Base-by-base conservation (phyloP, 2,888 invertebrate species). In the Chirona hameri region DNA sequence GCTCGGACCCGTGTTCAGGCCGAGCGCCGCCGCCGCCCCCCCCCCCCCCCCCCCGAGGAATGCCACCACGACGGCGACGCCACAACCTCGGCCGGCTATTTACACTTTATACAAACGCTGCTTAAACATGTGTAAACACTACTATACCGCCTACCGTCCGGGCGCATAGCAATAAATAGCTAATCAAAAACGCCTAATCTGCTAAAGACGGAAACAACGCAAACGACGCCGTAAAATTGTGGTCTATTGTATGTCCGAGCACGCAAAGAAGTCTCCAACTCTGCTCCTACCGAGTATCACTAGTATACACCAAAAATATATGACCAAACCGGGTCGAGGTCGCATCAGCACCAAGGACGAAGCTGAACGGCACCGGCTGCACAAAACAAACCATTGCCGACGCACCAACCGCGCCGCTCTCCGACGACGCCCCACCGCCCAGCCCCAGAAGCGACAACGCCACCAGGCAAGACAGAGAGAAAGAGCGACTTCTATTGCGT, bases 81-180 rank as follows among this genome's bases (percentile, higher is more conserved):
- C 18, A 12, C 18, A 12, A 15, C 52, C 2, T 12, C 48, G 12
- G 52, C 52, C 15, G 72, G 31, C 31, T 72, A 72, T 72, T 29
- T 72, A 72, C 72, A 72, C 18, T 72, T 72, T 72, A 72, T 72
- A 72, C 72, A 72, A 31, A 72, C 31, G 29, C 18, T 18, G 31
- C 18, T 4, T 24, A n/a, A n/a, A n/a, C 60, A 24, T 0, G 60
- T 60, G 60, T 31, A 72, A 72, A 72, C 72, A 31, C 72, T 31
- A 31, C 18, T 10, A 4, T 60, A 31, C 29, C 18, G 31, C 72
- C 31, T 72, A 31, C 31, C 7, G 31, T 7, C 15, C 31, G 14
- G 18, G 29, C 31, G 72, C 72, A 4, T 18, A 15, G 72, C 72
- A 72, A 72, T 72, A 72, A 31, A 72, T 72, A 72, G 1, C 3